Evolutionary conservation across 2,113 vertebrate species (phyloP).

Genomic region (Silurus meridionalis): DNA sequence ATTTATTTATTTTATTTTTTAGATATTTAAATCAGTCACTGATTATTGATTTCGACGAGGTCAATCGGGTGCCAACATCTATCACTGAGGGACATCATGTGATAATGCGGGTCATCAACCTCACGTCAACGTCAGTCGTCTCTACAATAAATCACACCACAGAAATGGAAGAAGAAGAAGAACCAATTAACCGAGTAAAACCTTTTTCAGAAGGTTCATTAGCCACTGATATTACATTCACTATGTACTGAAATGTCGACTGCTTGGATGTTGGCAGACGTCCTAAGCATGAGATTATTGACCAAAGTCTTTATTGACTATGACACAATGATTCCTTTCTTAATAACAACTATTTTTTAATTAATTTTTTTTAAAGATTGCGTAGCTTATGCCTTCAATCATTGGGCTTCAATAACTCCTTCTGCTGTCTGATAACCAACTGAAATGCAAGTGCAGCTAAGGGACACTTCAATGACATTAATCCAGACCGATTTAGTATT

Average conservation of each 20-base stretch:
- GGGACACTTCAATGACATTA: no score
- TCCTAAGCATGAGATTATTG: neutral
- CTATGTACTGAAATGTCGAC: neutral
- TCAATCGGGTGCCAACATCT: neutral
- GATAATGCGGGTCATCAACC: slow-evolving; percentile 5
- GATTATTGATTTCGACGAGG: neutral
- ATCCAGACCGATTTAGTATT: no score
- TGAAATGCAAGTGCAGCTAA: no score
- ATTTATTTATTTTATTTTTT: no score
- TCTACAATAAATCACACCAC: neutral
- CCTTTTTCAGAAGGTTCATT: neutral
- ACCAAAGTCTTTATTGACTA: neutral
- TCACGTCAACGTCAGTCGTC: neutral
- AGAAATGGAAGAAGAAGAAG: neutral
- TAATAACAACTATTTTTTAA: no score
- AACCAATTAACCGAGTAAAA: neutral
- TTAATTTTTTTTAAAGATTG: no score
- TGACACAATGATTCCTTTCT: no score
- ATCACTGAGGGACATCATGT: neutral
- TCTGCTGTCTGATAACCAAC: no score
- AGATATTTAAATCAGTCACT: neutral
- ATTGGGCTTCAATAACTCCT: no score
- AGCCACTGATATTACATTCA: neutral
- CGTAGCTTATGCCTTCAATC: no score
- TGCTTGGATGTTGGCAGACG: neutral